A percentile compares a stretch with the other conserved stretches of the same genome.
These are phyloP conservation scores for Muraenolepis orangiensis DNA, from an alignment of 2,797 vertebrate species.

Conservation along the genomic window DNA sequence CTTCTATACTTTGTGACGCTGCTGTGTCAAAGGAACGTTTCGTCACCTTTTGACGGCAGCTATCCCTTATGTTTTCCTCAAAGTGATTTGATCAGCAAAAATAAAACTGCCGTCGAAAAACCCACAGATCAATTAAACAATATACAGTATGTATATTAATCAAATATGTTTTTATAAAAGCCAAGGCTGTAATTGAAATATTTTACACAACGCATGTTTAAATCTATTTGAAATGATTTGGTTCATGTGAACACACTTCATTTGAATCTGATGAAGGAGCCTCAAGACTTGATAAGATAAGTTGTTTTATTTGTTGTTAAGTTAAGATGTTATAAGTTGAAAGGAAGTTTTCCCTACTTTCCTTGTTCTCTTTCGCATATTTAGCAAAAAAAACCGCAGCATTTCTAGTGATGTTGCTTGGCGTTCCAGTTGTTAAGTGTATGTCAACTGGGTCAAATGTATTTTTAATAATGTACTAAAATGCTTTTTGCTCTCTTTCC, in stretches of 20 bases:
- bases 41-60: background rate
- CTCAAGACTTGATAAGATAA: background rate
- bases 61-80: background rate
- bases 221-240: slow-evolving; percentile 4
- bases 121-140: background rate
- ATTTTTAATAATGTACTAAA: slow-evolving; percentile 29
- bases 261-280: background rate
- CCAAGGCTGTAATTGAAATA: background rate
- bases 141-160: too few species aligned
- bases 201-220: background rate
- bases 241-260: background rate
- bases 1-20: background rate
- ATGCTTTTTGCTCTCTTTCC: slow-evolving; percentile 18
- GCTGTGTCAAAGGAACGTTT: background rate
- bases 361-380: background rate
- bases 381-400: background rate
- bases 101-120: background rate
- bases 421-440: background rate
- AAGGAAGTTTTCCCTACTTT: too few species aligned
- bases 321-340: too few species aligned
- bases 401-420: slow-evolving; percentile 24
- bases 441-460: background rate
- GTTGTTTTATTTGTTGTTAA: background rate
- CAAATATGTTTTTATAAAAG: background rate
- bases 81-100: background rate